Percentiles rank a stretch among this genome's conserved stretches.
Conservation (phyloP, 1,140 invertebrate species). For the Dermatophagoides farinae region DNA sequence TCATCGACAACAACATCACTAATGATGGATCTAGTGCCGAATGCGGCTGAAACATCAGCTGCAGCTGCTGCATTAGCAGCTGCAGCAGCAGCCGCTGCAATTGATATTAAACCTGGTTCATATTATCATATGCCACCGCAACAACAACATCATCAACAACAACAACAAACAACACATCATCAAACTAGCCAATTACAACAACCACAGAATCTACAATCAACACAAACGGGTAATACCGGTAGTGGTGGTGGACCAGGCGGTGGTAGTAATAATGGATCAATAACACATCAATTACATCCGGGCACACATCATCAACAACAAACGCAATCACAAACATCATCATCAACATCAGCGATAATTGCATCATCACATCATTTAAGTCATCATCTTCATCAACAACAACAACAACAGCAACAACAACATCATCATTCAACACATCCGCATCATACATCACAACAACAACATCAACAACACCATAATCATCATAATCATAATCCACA, state of each 20-base stretch:
- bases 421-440: background rate
- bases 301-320: background rate
- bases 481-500: background rate
- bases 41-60: background rate
- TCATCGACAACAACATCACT: background rate
- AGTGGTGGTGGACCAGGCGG: background rate
- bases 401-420: background rate
- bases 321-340: too few species aligned
- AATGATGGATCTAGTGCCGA: slow-evolving; percentile 3
- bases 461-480: background rate
- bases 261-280: background rate
- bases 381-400: background rate
- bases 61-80: background rate
- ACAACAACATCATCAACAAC: background rate
- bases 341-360: too few species aligned
- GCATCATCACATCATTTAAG: too few species aligned
- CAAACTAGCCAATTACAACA: background rate
- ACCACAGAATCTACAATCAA: background rate
- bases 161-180: background rate
- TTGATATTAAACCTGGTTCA: background rate
- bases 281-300: background rate
- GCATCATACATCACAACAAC: background rate
- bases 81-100: background rate
- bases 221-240: background rate
- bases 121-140: background rate